Base-by-base conservation (phyloP, 2,888 invertebrate species). In the Synergus laeviventris region DNA sequence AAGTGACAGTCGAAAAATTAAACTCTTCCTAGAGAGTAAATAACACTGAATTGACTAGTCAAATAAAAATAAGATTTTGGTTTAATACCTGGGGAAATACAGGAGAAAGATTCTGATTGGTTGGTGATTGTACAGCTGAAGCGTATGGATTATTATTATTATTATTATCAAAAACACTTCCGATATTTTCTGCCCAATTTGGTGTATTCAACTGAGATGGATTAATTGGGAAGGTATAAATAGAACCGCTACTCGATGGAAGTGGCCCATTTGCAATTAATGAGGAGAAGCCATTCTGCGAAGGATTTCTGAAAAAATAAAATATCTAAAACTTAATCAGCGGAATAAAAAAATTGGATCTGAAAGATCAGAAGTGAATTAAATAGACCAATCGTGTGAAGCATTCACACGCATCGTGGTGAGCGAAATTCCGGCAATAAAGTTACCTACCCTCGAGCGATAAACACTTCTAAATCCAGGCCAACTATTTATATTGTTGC, bases 401-500 rank as follows among this genome's bases (percentile, higher is more conserved):
- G 42, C 7, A 64, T 21, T 64, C 12, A 21, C 42, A 64, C 24
- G 21, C 24, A 42, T 39, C 18, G 64, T 18, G 45, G 24, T 24
- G 66, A 66, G 16, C 24, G 24, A 45, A 66, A 66, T 66, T 66
- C 66, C n/a, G 24, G 66, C 66, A 66, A 49, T 70, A 70, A 70
- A 49, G 70, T 49, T 70, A 18, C 70, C 70, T 49, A 45, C 70
- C 45, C 70, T n/a, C 45, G 18, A 70, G 49, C 49, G 70, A 70
- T 70, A 54, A 70, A 70, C 70, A 70, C 70, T 54, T 54, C 70
- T 70, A 70, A 70, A 70, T 49, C 70, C 49, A 64, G 64, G 64
- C 39, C 64, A 42, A 39, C 64, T 64, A 64, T 64, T 49, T 49
- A 45, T 66, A 66, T 54, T 70, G 49, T 54, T 70, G 31, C 49